Evolutionary conservation across 2,797 vertebrate species (phyloP).

Genomic region (Chiloscyllium punctatum): DNA sequence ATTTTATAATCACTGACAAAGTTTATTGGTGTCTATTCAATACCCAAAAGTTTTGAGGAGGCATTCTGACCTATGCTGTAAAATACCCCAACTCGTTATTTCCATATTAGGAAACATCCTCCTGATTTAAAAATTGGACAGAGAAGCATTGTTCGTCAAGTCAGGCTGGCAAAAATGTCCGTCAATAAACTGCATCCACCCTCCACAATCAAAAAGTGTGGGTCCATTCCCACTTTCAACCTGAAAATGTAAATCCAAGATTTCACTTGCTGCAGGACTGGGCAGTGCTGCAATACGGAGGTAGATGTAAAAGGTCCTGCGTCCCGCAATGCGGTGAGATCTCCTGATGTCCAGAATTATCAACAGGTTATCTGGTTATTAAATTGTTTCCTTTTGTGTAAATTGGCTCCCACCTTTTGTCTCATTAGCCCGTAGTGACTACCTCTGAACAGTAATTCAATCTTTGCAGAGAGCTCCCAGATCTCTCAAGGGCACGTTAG

Average conservation of each 20-base stretch:
- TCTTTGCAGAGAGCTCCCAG: neutral
- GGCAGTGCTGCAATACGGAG: neutral
- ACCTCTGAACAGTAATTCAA: neutral
- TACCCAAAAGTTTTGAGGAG: neutral
- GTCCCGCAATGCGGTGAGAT: neutral
- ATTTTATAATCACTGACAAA: too few relatives aligned
- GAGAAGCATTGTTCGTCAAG: neutral
- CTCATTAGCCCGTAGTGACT: neutral
- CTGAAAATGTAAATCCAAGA: neutral
- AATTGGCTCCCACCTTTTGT: neutral
- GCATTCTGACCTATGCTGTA: neutral
- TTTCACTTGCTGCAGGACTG: neutral
- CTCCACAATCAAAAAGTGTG: too few relatives aligned
- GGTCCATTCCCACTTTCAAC: neutral
- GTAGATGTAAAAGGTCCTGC: neutral
- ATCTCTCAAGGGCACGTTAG: neutral
- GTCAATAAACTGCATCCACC: too few relatives aligned
- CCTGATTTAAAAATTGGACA: neutral
- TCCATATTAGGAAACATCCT: neutral
- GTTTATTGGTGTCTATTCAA: neutral
- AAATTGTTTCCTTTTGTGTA: neutral
- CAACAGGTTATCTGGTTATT: neutral
- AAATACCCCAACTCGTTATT: neutral
- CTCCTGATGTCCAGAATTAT: neutral
- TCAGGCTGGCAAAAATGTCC: too few relatives aligned